Conservation (phyloP, 2,797 vertebrate species). For the Menidia menidia region DNA sequence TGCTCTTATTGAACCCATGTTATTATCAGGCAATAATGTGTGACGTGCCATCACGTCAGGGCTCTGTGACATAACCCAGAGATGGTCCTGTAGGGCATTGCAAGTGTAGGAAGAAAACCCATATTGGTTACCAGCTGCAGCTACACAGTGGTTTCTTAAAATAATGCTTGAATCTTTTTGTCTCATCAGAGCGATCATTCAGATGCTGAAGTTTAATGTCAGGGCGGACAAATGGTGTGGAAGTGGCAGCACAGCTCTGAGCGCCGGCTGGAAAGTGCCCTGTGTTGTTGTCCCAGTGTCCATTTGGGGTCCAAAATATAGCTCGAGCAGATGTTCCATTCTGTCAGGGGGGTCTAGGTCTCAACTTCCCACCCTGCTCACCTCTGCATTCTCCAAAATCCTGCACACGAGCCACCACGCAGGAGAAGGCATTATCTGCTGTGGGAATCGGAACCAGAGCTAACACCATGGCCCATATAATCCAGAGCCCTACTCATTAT, state of each 20-base stretch:
- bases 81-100: too few species aligned
- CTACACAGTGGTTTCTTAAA: background rate
- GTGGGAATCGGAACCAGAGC: slow-evolving; percentile 8
- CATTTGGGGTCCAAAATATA: slow-evolving; percentile 8
- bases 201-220: background rate
- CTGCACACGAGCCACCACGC: background rate
- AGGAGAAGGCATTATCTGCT: background rate
- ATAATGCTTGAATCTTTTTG: background rate
- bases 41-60: background rate
- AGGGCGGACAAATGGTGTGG: too few species aligned
- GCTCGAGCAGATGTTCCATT: background rate
- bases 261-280: slow-evolving; percentile 1
- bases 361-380: background rate
- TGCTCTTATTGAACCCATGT: background rate
- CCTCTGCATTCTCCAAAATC: slow-evolving; percentile 1
- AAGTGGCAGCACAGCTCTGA: background rate
- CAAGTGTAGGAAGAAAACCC: too few species aligned
- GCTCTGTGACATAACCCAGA: background rate
- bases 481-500: slow-evolving; percentile 35
- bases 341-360: slow-evolving; percentile 1
- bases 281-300: background rate
- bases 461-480: slow-evolving; percentile 36
- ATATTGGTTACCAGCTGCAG: background rate
- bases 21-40: background rate
- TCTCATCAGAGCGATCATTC: background rate